Evolutionary conservation across 2,888 invertebrate genomes (phyloP).

Genomic region (Mellilla xanthometata): DNA sequence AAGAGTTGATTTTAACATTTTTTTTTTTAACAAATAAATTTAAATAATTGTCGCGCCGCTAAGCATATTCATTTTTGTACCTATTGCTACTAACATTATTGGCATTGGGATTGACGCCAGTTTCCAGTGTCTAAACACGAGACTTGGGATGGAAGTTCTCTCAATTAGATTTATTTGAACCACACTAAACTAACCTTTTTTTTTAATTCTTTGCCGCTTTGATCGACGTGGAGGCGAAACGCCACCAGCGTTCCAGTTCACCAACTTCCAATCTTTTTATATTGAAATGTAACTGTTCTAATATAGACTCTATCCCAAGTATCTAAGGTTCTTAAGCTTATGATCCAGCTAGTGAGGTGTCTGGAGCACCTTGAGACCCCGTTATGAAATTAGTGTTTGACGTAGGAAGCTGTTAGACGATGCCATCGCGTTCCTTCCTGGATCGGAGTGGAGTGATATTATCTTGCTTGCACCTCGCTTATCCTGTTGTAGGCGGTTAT

Average conservation of each 20-base stretch:
- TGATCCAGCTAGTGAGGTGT: conserved; percentile 12
- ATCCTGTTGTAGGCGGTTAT: conserved; percentile 13
- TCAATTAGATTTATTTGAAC: too few species aligned
- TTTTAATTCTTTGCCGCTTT: conserved; percentile 3
- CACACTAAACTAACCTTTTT: too few species aligned
- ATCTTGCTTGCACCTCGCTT: conserved; percentile 15
- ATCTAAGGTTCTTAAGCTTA: conserved; percentile 8
- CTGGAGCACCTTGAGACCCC: conserved; percentile 26
- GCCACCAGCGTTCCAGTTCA: conserved; percentile 15
- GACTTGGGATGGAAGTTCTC: too few species aligned
- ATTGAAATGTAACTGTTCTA: background rate
- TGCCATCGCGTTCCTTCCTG: conserved; percentile 26
- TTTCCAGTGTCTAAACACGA: too few species aligned
- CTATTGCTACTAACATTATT: too few species aligned
- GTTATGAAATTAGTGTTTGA: conserved; percentile 29
- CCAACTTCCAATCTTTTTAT: conserved; percentile 14
- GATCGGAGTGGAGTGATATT: conserved; percentile 12
- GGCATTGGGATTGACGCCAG: too few species aligned
- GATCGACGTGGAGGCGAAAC: conserved; percentile 19
- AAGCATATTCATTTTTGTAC: too few species aligned
- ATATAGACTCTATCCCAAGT: conserved; percentile 12
- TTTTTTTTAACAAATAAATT: conserved; percentile 10
- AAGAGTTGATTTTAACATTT: conserved; percentile 10
- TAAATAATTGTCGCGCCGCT: too few species aligned
- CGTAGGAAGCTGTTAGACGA: conserved; percentile 24